Evolutionary conservation across 1,140 invertebrate genomes (phyloP).

Genomic region (Lithobius niger): DNA sequence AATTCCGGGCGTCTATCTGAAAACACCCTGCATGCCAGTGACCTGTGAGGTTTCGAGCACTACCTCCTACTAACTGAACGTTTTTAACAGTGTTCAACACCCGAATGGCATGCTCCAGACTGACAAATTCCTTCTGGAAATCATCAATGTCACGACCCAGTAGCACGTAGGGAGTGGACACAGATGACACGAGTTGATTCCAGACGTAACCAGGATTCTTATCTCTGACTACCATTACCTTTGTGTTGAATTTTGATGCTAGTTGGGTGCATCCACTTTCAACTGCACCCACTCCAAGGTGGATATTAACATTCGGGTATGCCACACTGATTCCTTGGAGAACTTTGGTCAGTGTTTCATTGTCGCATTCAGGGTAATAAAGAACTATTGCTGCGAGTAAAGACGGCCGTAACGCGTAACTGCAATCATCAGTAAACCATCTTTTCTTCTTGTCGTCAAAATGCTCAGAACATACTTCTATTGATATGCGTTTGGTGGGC

Average conservation of each 20-base stretch:
- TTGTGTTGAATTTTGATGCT: neutral
- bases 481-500: no score
- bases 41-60: slow-evolving; percentile 22
- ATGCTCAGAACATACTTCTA: no score
- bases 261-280: neutral
- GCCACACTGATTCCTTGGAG: neutral
- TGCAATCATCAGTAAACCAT: no score
- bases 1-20: slow-evolving; percentile 22
- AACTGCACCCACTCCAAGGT: no score
- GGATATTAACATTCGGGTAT: neutral
- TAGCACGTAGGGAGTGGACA: slow-evolving; percentile 24
- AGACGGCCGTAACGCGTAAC: no score
- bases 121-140: slow-evolving; percentile 15
- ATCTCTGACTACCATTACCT: no score
- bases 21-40: slow-evolving; percentile 27
- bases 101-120: slow-evolving; percentile 23
- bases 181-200: slow-evolving; percentile 17
- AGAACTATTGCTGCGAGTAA: no score
- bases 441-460: no score
- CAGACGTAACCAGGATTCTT: slow-evolving; percentile 14
- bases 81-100: slow-evolving; percentile 17
- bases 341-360: neutral
- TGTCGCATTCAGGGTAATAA: no score
- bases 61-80: slow-evolving; percentile 21
- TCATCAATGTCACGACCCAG: slow-evolving; percentile 20